Evolutionary conservation across 1,140 invertebrate species (phyloP), one percentile per base, ranked within the genome.

Genomic region (Zaprionus gabonicus): DNA sequence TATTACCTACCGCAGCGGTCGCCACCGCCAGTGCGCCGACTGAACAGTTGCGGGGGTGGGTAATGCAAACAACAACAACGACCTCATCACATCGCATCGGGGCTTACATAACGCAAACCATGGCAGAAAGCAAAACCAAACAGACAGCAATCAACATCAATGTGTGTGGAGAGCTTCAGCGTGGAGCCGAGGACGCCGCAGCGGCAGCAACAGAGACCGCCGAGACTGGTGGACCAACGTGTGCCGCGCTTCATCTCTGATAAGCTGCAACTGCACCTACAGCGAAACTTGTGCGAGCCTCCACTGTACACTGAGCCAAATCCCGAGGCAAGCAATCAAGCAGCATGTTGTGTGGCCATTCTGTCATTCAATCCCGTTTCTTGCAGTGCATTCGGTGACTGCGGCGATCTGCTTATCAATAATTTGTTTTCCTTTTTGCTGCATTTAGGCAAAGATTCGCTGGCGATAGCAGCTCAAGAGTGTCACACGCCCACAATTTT

Each of bases 401-500:
- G 9, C 31, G 71, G 64, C 78, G 82, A 90, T 90, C 86, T 85
- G 79, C 86, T 90, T 90, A 90, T 90, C 85, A 90, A 90, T 90
- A 90, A 90, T 90, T 90, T 90, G 85, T 90, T 90, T 88, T 84
- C 20, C 66, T 59, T 80, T 73, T 77, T 78, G 60, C 74, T 59
- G 85, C 85, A 84, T 88, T 88, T 84, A 88, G 67, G 79, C 72
- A 81, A 71, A 90, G 85, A 90, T 90, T 65, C 60, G 68, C 82
- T 70, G 78, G 71, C 85, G 85, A 90, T 90, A 90, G 73, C 67
- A 76, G 72, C 72, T 82, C 82, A 90, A 90, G 85, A 90, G 85
- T 90, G 85, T 90, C 85, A 90, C 85, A 90, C 85, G 85, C 85
- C 85, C 85, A 90, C 85, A 90, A 85, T 90, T 90, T 90, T 90